Percentiles rank a stretch among this genome's conserved stretches.
These are phyloP conservation scores for Aproaerema taeniolella DNA, from an alignment of 2,888 invertebrate genomes.

Conservation along the genomic window DNA sequence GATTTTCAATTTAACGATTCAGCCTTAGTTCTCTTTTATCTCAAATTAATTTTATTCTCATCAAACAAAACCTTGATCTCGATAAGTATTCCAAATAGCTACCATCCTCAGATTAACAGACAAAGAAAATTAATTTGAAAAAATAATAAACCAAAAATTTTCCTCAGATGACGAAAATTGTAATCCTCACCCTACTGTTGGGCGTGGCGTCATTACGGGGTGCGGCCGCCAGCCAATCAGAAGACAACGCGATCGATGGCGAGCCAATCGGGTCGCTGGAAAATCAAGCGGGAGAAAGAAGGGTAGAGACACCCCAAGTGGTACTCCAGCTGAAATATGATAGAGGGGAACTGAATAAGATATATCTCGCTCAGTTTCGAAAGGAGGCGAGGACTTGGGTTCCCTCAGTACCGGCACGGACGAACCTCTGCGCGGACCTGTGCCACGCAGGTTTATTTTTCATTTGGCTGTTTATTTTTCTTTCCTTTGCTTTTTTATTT, in stretches of 20 bases:
- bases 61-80: too few relatives aligned
- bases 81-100: too few relatives aligned
- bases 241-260: constrained; percentile 23
- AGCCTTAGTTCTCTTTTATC: too few relatives aligned
- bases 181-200: constrained; percentile 42
- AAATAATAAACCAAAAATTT: constrained; percentile 5
- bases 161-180: constrained; percentile 38
- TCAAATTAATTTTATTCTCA: too few relatives aligned
- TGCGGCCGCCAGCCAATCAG: constrained; percentile 42
- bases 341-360: constrained; percentile 63
- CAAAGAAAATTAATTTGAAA: neutral
- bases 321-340: constrained; percentile 67
- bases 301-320: constrained; percentile 53
- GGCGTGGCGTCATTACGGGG: constrained; percentile 47
- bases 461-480: constrained; percentile 28
- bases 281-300: constrained; percentile 36
- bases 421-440: constrained; percentile 61
- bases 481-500: constrained; percentile 17
- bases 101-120: too few relatives aligned
- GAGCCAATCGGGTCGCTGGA: constrained; percentile 37
- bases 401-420: constrained; percentile 54
- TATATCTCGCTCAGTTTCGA: constrained; percentile 67
- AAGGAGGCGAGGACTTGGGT: constrained; percentile 35
- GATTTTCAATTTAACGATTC: too few relatives aligned
- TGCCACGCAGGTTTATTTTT: constrained; percentile 62